Evolutionary conservation across 2,113 vertebrate species (phyloP).

Genomic region (Otus sunia): DNA sequence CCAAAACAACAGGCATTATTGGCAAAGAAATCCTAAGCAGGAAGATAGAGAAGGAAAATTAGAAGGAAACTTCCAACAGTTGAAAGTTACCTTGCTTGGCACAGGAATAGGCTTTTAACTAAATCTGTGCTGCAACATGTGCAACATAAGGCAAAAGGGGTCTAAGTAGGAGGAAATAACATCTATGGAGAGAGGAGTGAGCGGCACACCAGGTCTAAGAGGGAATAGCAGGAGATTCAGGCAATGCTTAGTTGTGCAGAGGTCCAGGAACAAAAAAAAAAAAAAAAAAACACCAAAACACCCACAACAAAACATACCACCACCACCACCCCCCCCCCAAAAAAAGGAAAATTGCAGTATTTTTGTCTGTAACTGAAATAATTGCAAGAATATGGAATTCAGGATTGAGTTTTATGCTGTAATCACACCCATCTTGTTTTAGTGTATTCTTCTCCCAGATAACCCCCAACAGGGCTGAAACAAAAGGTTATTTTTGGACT

Average conservation of each 20-base stretch:
- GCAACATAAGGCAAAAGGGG: neutral
- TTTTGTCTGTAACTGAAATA: neutral
- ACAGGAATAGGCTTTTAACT: neutral
- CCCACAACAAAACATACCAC: too few relatives aligned
- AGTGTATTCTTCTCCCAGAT: neutral
- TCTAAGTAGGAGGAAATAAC: neutral
- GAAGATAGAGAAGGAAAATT: neutral
- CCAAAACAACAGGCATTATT: neutral
- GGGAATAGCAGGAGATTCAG: neutral
- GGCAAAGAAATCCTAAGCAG: neutral
- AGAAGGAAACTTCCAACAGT: neutral
- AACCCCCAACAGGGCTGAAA: neutral
- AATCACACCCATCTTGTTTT: neutral
- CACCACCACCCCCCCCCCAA: too few relatives aligned
- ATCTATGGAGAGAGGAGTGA: neutral
- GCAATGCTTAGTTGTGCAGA: neutral
- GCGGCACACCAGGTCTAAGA: neutral
- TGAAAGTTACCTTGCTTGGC: neutral
- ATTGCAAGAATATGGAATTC: neutral
- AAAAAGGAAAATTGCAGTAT: neutral
- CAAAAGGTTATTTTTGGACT: neutral
- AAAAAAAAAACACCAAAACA: too few relatives aligned
- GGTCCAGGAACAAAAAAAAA: too few relatives aligned
- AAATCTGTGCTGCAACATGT: neutral
- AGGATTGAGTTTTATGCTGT: neutral